A percentile compares a stretch with the other conserved stretches of the same genome.
These are phyloP conservation scores for Phocoena phocoena DNA, from an alignment of 2,113 vertebrate species.

Conservation along the genomic window DNA sequence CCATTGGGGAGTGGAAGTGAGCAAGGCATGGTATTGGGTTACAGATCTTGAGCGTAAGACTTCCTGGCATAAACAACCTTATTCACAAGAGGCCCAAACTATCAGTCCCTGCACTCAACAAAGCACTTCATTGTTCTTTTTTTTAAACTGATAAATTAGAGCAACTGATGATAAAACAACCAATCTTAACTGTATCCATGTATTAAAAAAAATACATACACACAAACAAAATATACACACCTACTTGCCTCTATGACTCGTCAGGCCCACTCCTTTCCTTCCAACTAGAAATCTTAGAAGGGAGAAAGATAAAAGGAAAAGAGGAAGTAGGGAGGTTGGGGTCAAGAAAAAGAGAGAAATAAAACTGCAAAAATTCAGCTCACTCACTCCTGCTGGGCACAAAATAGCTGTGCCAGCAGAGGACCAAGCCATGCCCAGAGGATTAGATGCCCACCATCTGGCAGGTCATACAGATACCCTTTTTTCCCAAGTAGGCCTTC, in stretches of 20 bases:
- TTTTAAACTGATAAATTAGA: conserved; percentile 53
- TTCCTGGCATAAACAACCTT: conserved; percentile 70
- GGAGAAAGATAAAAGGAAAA: conserved; percentile 15
- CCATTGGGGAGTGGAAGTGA: conserved; percentile 50
- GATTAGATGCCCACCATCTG: background rate
- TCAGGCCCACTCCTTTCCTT: conserved; percentile 7
- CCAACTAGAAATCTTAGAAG: conserved; percentile 49
- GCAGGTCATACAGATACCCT: conserved; percentile 2
- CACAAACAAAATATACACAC: background rate
- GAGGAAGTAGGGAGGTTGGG: background rate
- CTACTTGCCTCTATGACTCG: background rate
- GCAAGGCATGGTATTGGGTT: conserved; percentile 49
- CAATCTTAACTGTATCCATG: background rate
- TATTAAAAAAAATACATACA: background rate
- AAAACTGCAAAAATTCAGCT: background rate
- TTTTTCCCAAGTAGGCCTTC: background rate
- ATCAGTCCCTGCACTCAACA: conserved; percentile 41
- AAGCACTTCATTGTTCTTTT: conserved; percentile 64
- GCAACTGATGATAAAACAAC: conserved; percentile 41
- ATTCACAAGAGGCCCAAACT: conserved; percentile 59
- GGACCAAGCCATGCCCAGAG: background rate
- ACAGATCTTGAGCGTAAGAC: conserved; percentile 57
- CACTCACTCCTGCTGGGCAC: conserved; percentile 1
- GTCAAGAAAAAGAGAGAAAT: conserved; percentile 15
- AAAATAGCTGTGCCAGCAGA: background rate